These are phyloP conservation scores for Dinocampus coccinellae DNA, from an alignment of 2,888 invertebrate species.

Conservation along the genomic window DNA sequence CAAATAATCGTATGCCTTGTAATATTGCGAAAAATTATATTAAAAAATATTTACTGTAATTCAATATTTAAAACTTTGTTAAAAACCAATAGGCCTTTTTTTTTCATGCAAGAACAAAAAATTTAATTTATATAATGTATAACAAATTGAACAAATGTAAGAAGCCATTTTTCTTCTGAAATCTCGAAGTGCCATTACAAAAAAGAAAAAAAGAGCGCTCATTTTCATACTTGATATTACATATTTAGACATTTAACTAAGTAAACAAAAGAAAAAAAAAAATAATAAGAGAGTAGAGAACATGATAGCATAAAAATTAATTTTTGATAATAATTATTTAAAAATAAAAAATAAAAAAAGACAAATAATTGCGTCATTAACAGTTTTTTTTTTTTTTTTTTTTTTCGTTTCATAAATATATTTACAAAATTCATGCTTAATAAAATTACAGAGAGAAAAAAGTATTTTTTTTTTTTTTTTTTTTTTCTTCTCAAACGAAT, in stretches of 20 bases:
- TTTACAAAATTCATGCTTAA: slow-evolving; percentile 30
- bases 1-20: background rate
- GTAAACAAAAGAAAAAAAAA: background rate
- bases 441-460: too few species aligned
- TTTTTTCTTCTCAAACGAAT: too few species aligned
- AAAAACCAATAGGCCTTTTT: background rate
- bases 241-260: too few species aligned
- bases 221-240: too few species aligned
- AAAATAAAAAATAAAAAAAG: slow-evolving; percentile 35
- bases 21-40: background rate
- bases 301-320: slow-evolving; percentile 3
- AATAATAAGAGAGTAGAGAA: background rate
- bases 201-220: too few species aligned
- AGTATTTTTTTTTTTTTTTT: too few species aligned
- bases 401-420: slow-evolving; percentile 39
- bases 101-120: background rate
- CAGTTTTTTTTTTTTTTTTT: too few species aligned
- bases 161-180: slow-evolving; percentile 34
- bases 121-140: background rate
- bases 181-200: slow-evolving; percentile 51
- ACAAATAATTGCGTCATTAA: too few species aligned
- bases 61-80: slow-evolving; percentile 13
- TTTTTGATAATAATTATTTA: slow-evolving; percentile 6
- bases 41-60: background rate
- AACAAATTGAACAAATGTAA: background rate